These are phyloP conservation scores for Gallinago paraguaiae DNA, from an alignment of 2,113 vertebrate species.

Conservation along the genomic window DNA sequence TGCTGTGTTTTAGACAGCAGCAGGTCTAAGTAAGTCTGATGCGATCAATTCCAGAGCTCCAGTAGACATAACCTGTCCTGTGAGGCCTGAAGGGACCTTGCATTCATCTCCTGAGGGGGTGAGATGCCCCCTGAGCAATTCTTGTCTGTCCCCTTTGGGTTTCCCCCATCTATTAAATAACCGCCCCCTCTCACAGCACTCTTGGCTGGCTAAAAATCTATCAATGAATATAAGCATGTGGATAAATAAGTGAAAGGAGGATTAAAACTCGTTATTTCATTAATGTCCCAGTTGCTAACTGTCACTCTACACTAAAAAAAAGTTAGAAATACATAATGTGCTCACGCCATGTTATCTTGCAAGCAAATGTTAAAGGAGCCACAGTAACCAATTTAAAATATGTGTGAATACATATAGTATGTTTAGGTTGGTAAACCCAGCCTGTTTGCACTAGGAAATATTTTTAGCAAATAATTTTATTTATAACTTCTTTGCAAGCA, in stretches of 20 bases:
- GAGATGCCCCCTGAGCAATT: neutral
- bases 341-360: neutral
- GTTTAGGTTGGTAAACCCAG: conserved; percentile 46
- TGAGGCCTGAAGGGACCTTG: neutral
- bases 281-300: neutral
- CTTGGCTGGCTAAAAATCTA: neutral
- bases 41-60: neutral
- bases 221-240: neutral
- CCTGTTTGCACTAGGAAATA: conserved; percentile 51
- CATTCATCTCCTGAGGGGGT: neutral
- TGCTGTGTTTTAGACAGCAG: neutral
- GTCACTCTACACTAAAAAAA: neutral
- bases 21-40: neutral
- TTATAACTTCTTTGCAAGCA: conserved; percentile 64
- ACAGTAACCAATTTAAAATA: conserved; percentile 16
- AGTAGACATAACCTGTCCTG: fast-evolving
- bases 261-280: neutral
- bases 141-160: neutral
- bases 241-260: neutral
- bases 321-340: neutral
- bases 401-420: neutral
- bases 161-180: neutral
- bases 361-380: conserved; percentile 16
- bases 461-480: conserved; percentile 71
- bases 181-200: neutral